Conservation (phyloP, 1,140 invertebrate species). For the Stegodyphus dumicola region DNA sequence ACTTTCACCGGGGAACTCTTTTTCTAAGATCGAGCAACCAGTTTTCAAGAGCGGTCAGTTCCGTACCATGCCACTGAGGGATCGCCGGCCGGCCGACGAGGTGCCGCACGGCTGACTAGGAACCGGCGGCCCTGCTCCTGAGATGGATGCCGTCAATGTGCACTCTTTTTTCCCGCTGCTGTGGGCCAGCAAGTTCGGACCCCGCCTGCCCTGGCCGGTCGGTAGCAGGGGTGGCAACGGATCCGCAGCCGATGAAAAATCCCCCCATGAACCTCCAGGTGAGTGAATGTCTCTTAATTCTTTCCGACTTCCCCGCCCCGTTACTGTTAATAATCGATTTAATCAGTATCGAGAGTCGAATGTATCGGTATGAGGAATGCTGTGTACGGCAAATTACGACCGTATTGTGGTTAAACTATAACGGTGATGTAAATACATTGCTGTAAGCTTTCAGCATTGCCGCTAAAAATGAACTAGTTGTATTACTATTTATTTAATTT, state of each 20-base stretch:
- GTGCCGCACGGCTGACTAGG: slow-evolving; percentile 38
- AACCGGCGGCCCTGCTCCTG: background rate
- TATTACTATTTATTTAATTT: no score
- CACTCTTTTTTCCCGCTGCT: slow-evolving; percentile 60
- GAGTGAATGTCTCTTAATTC: slow-evolving; percentile 9
- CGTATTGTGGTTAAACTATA: no score
- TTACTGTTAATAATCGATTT: no score
- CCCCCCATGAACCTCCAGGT: slow-evolving; percentile 39
- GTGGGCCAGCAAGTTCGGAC: slow-evolving; percentile 62
- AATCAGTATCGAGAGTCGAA: no score
- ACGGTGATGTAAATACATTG: no score
- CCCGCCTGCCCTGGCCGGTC: slow-evolving; percentile 56
- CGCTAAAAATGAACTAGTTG: no score
- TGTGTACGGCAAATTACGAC: no score
- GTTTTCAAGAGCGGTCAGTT: background rate
- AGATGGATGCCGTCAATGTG: slow-evolving; percentile 62
- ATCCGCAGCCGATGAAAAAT: slow-evolving; percentile 21
- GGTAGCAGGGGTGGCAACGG: slow-evolving; percentile 30
- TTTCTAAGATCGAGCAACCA: no score
- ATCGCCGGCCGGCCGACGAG: slow-evolving; percentile 4
- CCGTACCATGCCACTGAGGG: background rate
- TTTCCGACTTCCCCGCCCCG: background rate
- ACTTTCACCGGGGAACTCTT: no score
- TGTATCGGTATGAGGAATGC: no score
- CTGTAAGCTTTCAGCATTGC: no score